Evolutionary conservation across 2,113 vertebrate species (phyloP).

Genomic region (Asarcornis scutulata): DNA sequence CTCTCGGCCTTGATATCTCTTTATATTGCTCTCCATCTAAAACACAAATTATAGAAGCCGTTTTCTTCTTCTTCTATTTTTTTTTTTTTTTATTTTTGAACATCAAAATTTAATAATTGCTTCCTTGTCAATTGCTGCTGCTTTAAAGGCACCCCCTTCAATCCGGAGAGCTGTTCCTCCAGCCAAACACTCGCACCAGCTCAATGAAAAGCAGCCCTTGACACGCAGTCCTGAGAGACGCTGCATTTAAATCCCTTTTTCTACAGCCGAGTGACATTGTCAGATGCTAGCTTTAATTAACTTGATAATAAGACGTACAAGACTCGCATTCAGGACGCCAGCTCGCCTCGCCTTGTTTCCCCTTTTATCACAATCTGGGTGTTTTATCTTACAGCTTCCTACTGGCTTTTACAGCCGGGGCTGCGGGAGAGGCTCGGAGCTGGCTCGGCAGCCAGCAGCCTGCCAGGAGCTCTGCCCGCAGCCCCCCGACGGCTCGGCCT

Average conservation of each 20-base stretch:
- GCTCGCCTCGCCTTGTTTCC: conserved; percentile 87
- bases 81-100: conserved; percentile 77
- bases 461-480: background rate
- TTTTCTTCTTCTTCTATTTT: conserved; percentile 74
- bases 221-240: conserved; percentile 95
- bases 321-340: conserved; percentile 87
- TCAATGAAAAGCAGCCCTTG: conserved; percentile 93
- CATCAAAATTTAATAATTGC: conserved; percentile 97
- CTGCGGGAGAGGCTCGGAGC: conserved; percentile 53
- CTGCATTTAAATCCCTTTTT: conserved; percentile 98
- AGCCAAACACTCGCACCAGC: conserved; percentile 80
- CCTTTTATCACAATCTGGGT: conserved; percentile 79
- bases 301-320: conserved; percentile 98
- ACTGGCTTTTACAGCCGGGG: conserved; percentile 65
- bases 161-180: conserved; percentile 78
- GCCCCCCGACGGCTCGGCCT: background rate
- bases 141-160: conserved; percentile 78
- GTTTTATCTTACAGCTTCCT: conserved; percentile 78
- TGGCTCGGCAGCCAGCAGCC: background rate
- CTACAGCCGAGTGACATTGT: conserved; percentile 99
- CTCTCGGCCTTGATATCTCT: conserved; percentile 80
- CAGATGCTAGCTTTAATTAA: conserved; percentile 99
- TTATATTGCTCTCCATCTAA: conserved; percentile 79
- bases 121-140: conserved; percentile 82
- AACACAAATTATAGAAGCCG: conserved; percentile 83